phyloP scores from a whole-genome alignment of 2,113 vertebrate species.

The Vidua chalybeata region DNA sequence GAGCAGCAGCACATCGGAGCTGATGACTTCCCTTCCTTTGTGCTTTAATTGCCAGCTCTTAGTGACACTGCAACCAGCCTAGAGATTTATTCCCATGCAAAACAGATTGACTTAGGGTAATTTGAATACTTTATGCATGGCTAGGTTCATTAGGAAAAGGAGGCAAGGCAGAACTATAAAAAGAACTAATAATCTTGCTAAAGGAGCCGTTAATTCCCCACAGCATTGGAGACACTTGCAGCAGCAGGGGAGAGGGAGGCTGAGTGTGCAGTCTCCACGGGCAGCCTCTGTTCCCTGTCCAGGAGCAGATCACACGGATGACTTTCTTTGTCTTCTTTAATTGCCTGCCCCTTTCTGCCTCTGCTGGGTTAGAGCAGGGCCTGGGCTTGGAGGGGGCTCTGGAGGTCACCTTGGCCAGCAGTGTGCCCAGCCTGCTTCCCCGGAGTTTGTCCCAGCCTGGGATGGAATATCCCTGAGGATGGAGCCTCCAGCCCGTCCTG shows the following conservation, averaged over 20 bases:
- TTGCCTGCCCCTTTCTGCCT: neutral
- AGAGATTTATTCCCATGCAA: slow-evolving; percentile 62
- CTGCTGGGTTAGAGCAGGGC: neutral
- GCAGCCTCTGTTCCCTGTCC: neutral
- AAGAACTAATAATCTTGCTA: slow-evolving; percentile 61
- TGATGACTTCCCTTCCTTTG: neutral
- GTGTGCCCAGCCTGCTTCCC: neutral
- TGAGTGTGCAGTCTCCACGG: neutral
- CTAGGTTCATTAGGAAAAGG: slow-evolving; percentile 54
- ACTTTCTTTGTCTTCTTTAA: neutral
- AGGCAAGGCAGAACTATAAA: slow-evolving; percentile 59
- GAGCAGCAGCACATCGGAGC: neutral
- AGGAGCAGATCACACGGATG: neutral
- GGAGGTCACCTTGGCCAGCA: neutral
- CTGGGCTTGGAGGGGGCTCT: neutral
- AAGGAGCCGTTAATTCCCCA: slow-evolving; percentile 47
- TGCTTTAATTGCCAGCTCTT: slow-evolving; percentile 2
- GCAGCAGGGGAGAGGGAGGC: neutral
- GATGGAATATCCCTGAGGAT: neutral
- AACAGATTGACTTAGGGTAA: slow-evolving; percentile 64
- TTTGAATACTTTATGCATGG: slow-evolving; percentile 57
- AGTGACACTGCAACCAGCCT: neutral
- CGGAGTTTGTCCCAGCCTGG: too few relatives aligned
- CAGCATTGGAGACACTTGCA: neutral
- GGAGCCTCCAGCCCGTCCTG: neutral